Conservation (phyloP, 2,113 vertebrate genomes). For the Morphnarchus princeps region DNA sequence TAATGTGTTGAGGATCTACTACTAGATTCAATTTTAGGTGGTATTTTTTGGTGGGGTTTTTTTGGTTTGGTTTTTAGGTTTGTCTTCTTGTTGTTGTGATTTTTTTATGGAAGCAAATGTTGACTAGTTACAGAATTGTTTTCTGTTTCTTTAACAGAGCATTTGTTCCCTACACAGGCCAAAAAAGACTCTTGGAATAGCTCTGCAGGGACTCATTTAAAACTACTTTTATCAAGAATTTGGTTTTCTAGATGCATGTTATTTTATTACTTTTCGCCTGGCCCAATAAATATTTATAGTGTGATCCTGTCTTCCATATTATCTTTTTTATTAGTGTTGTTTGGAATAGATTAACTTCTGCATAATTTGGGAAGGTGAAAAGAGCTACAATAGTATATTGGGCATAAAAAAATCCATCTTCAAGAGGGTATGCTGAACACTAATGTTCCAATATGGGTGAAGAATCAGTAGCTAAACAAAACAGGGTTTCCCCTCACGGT, state of each 20-base stretch:
- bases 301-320: background rate
- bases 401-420: background rate
- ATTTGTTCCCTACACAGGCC: background rate
- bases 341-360: background rate
- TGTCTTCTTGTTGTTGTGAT: background rate
- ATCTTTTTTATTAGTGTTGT: background rate
- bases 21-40: background rate
- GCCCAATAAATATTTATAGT: background rate
- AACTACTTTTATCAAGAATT: background rate
- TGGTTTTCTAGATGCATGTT: background rate
- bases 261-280: background rate
- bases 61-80: background rate
- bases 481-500: background rate
- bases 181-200: background rate
- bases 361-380: background rate
- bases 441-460: background rate
- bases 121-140: background rate
- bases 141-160: background rate
- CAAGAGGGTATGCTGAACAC: background rate
- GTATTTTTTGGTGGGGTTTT: accelerated
- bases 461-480: background rate
- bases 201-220: background rate
- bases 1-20: background rate
- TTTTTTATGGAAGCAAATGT: background rate
- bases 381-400: background rate